These are phyloP conservation scores for Brachionichthys hirsutus DNA, from an alignment of 2,113 vertebrate genomes.

Conservation along the genomic window DNA sequence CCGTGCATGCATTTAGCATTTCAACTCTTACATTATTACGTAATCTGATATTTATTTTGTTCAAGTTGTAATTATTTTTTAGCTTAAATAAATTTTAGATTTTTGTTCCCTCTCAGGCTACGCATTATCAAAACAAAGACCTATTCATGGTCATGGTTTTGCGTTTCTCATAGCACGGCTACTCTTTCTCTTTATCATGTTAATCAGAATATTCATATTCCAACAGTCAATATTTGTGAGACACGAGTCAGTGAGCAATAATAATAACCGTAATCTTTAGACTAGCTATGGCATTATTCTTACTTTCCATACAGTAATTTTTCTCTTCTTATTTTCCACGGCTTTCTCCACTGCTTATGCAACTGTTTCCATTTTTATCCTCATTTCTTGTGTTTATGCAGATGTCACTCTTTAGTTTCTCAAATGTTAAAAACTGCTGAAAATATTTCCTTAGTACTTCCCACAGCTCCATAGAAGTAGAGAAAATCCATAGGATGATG, in stretches of 20 bases:
- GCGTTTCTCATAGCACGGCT: too few species aligned
- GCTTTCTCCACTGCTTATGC: neutral
- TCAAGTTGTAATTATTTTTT: too few species aligned
- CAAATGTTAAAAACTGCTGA: neutral
- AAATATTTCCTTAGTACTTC: neutral
- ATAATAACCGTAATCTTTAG: neutral
- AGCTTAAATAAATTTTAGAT: too few species aligned
- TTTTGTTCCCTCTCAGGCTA: too few species aligned
- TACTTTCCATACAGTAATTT: neutral
- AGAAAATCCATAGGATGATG: neutral
- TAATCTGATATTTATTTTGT: too few species aligned
- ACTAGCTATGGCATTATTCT: neutral
- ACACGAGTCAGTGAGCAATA: neutral
- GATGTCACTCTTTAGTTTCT: neutral
- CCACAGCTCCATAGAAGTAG: neutral
- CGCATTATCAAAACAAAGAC: neutral
- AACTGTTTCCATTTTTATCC: neutral
- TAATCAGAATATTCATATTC: neutral
- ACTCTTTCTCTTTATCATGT: neutral
- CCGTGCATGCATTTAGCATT: too few species aligned
- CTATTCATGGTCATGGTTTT: neutral
- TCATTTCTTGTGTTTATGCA: neutral
- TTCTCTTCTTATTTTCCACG: constrained; percentile 9
- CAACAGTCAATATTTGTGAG: neutral
- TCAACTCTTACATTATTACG: too few species aligned